phyloP scores from a whole-genome alignment of 1,140 invertebrate species.

The Camponotus floridanus region DNA sequence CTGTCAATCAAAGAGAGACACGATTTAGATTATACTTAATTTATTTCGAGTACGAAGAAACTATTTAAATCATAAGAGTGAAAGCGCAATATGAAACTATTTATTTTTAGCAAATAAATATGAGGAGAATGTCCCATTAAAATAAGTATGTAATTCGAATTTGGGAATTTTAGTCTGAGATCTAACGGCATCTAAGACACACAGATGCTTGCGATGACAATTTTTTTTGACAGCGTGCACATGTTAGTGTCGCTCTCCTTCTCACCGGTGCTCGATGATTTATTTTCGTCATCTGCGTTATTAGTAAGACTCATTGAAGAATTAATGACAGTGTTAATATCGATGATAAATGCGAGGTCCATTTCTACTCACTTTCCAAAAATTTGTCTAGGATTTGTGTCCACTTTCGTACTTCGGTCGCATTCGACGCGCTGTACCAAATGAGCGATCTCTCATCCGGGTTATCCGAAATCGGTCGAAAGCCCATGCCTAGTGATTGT shows the following conservation, averaged over 20 bases:
- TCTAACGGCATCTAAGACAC: neutral
- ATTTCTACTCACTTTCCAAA: constrained; percentile 89
- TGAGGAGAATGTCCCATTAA: no score
- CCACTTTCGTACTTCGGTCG: constrained; percentile 90
- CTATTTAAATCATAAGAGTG: neutral
- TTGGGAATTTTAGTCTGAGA: no score
- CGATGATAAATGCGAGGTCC: neutral
- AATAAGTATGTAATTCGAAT: no score
- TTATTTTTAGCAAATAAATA: neutral
- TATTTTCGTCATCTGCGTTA: neutral
- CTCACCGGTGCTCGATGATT: no score
- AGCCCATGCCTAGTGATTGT: constrained; percentile 90
- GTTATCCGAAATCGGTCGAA: constrained; percentile 92
- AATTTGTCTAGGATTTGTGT: constrained; percentile 90
- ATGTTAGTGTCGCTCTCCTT: no score
- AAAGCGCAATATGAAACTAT: neutral
- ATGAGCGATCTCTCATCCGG: constrained; percentile 94
- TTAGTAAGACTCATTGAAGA: neutral
- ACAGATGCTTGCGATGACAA: neutral
- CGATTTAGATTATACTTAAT: neutral
- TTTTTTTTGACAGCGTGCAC: neutral
- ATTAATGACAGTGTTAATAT: neutral
- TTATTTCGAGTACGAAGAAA: neutral
- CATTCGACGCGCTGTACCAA: constrained; percentile 91
- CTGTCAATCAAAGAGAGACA: constrained; percentile 78